These are phyloP conservation scores for Popillia japonica DNA, from an alignment of 1,140 invertebrate genomes.

Conservation along the genomic window DNA sequence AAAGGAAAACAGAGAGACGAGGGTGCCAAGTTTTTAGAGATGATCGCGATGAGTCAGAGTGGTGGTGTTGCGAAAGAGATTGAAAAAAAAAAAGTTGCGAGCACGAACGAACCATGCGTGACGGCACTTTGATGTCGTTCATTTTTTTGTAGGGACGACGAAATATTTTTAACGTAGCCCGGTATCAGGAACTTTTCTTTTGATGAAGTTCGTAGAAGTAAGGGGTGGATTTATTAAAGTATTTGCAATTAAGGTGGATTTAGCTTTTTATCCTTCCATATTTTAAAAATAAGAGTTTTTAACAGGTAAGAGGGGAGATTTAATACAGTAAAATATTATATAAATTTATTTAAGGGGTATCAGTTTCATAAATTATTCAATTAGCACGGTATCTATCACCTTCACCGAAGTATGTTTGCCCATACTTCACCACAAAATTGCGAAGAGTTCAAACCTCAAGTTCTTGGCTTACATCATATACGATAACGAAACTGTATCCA, in stretches of 20 bases:
- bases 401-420: background rate
- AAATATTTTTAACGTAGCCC: conserved; percentile 1
- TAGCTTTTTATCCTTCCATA: background rate
- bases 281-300: too few species aligned
- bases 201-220: background rate
- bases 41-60: conserved; percentile 17
- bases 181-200: background rate
- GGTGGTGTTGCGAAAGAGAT: background rate
- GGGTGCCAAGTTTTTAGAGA: background rate
- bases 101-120: conserved; percentile 3
- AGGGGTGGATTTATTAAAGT: conserved; percentile 2
- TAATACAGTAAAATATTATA: too few species aligned
- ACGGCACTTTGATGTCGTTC: conserved; percentile 9
- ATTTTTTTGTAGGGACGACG: background rate
- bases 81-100: background rate
- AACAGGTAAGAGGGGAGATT: too few species aligned
- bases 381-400: too few species aligned
- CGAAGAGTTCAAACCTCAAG: background rate
- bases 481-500: background rate
- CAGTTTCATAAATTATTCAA: too few species aligned
- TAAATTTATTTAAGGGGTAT: too few species aligned
- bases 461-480: background rate
- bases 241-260: conserved; percentile 7
- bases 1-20: background rate
- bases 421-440: background rate